Evolutionary conservation across 2,888 invertebrate species (phyloP).

Genomic region (Anaspis maculata): DNA sequence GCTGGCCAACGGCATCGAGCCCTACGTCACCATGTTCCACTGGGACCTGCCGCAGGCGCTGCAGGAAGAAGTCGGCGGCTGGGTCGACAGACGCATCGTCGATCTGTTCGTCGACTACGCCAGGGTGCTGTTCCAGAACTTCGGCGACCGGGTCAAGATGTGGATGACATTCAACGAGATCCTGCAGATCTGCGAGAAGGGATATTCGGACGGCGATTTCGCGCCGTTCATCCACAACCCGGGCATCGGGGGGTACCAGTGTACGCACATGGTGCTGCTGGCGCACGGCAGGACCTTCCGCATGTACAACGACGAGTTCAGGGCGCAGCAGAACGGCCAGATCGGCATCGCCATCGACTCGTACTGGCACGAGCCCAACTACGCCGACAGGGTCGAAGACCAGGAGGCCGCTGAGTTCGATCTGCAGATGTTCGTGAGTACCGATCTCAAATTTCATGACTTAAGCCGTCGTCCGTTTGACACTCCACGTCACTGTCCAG

Average conservation of each 20-base stretch:
- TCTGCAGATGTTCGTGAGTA: conserved; percentile 14
- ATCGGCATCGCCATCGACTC: conserved; percentile 48
- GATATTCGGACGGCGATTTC: conserved; percentile 19
- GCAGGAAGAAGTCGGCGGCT: conserved; percentile 47
- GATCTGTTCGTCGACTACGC: conserved; percentile 51
- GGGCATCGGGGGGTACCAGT: conserved; percentile 53
- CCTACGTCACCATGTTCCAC: conserved; percentile 36
- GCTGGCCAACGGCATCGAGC: conserved; percentile 46
- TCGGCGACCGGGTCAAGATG: conserved; percentile 32
- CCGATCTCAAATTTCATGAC: too few species aligned
- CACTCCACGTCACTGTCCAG: too few species aligned
- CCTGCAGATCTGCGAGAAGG: conserved; percentile 24
- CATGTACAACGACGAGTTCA: conserved; percentile 52
- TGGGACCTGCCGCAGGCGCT: conserved; percentile 29
- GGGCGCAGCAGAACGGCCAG: conserved; percentile 23
- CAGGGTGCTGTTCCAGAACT: conserved; percentile 34
- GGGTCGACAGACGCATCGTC: conserved; percentile 49
- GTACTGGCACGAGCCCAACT: conserved; percentile 45
- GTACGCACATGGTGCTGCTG: conserved; percentile 53
- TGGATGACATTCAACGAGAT: conserved; percentile 51
- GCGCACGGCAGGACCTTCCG: conserved; percentile 59
- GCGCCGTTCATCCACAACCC: conserved; percentile 39
- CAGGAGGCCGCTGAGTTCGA: conserved; percentile 44
- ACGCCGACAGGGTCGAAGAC: conserved; percentile 39
- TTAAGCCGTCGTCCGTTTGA: too few species aligned